Evolutionary conservation across 2,797 vertebrate species (phyloP), one percentile per base, ranked within the genome.

Genomic region (Premnoplex brunnescens): DNA sequence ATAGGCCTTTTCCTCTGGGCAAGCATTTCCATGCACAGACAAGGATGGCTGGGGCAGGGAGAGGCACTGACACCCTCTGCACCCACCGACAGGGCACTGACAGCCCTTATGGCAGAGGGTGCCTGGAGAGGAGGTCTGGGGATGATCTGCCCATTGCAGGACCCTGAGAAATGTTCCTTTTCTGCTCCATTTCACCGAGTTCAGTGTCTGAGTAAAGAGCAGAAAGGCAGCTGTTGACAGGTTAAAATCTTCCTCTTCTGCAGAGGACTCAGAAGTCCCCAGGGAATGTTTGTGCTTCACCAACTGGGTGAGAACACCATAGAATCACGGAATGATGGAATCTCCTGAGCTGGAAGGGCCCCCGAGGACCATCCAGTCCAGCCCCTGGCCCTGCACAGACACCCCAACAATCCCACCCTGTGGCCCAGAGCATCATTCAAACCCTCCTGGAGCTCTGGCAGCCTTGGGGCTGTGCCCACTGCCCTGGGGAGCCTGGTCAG

Each of bases 261-360:
- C 52, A 59, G 49, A 60, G 19, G 43, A n/a, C 46, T 54, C 18
- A 16, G n/a, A n/a, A n/a, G n/a, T n/a, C n/a, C 22, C 23, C 72
- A 21, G n/a, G 10, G 22, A 11, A 1, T 22, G 23, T 67, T 71
- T 67, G 43, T 71, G 66, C 43, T 44, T 44, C n/a, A 72, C 7
- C 10, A 23, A 10, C 2, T 24, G 36, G 52, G 41, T 27, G 62
- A 75, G 48, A 67, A 6, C 77, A 76, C 23, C 15, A 48, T 12
- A 77, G 30, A 78, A 27, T 27, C 3, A 6, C 24, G 72, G 37
- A 73, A 30, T 27, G 2, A 14, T 0, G 4, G 48, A 60, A 27
- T 23, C 0, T 75, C 26, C 62, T 28, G 41, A 0, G 48, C 18
- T 36, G 2, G 28, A 1, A 41, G 34, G 52, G 27, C 10, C 34